Percentiles rank a stretch among this genome's conserved stretches.
These are phyloP conservation scores for Camponotus pennsylvanicus DNA, from an alignment of 1,140 invertebrate genomes.

Conservation along the genomic window DNA sequence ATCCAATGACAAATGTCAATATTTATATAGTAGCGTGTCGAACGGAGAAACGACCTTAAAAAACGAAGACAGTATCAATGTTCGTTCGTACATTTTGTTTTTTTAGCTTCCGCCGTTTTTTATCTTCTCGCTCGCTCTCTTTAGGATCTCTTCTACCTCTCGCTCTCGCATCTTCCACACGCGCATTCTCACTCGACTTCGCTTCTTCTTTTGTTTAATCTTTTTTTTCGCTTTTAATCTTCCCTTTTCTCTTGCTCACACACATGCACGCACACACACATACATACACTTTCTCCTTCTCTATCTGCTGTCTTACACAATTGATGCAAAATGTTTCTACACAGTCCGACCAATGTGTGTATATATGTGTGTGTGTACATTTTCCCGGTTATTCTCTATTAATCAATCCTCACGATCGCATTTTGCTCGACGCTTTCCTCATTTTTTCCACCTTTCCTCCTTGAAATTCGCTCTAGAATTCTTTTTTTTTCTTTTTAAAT, in stretches of 20 bases:
- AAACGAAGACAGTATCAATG: constrained; percentile 84
- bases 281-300: constrained; percentile 77
- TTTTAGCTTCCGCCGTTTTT: constrained; percentile 79
- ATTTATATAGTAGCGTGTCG: constrained; percentile 82
- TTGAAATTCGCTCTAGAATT: constrained; percentile 72
- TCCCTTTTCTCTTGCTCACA: constrained; percentile 79
- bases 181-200: constrained; percentile 70
- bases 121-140: constrained; percentile 68
- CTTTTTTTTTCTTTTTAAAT: constrained; percentile 71
- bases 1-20: constrained; percentile 84
- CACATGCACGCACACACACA: constrained; percentile 57
- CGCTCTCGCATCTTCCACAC: constrained; percentile 70
- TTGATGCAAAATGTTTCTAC: constrained; percentile 86
- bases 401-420: constrained; percentile 72
- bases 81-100: constrained; percentile 83
- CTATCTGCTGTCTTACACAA: constrained; percentile 84
- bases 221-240: constrained; percentile 76
- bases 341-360: constrained; percentile 84
- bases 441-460: constrained; percentile 77
- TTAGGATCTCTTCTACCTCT: constrained; percentile 60
- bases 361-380: constrained; percentile 65
- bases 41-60: constrained; percentile 81
- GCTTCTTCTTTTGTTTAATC: constrained; percentile 62
- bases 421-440: constrained; percentile 81
- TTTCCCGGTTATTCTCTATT: constrained; percentile 65